Evolutionary conservation across 2,888 invertebrate genomes (phyloP).

Genomic region (Thera obeliscata): DNA sequence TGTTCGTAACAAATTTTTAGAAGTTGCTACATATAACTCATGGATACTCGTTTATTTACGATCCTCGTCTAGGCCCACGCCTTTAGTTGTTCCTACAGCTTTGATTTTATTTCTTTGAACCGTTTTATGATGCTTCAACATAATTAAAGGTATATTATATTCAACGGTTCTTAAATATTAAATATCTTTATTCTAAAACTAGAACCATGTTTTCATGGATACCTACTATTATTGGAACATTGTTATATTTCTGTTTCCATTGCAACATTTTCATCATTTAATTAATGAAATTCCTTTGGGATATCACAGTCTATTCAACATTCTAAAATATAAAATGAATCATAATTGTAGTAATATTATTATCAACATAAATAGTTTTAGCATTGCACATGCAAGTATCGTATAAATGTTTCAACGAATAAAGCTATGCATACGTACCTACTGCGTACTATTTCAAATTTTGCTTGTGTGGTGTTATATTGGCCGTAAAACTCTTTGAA

Average conservation of each 20-base stretch:
- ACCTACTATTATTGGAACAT: background rate
- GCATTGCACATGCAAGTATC: background rate
- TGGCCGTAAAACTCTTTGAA: constrained; percentile 12
- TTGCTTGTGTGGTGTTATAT: background rate
- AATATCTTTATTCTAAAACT: constrained; percentile 25
- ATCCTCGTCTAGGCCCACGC: constrained; percentile 42
- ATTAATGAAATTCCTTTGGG: constrained; percentile 15
- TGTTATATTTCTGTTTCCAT: background rate
- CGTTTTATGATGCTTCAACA: constrained; percentile 49
- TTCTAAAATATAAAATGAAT: background rate
- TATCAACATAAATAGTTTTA: background rate
- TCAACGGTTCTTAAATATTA: constrained; percentile 24
- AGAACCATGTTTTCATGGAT: background rate
- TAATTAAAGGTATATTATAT: constrained; percentile 44
- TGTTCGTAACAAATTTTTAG: background rate
- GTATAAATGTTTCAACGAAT: background rate
- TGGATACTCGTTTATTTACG: constrained; percentile 43
- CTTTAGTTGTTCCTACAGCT: constrained; percentile 47
- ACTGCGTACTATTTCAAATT: constrained; percentile 10
- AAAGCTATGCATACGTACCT: background rate
- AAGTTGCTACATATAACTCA: background rate
- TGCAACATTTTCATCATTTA: background rate
- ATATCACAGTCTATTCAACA: background rate
- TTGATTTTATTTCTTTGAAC: constrained; percentile 49
- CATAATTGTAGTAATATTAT: background rate